phyloP scores from a whole-genome alignment of 2,888 invertebrate genomes.

The Heliothis peltigera region DNA sequence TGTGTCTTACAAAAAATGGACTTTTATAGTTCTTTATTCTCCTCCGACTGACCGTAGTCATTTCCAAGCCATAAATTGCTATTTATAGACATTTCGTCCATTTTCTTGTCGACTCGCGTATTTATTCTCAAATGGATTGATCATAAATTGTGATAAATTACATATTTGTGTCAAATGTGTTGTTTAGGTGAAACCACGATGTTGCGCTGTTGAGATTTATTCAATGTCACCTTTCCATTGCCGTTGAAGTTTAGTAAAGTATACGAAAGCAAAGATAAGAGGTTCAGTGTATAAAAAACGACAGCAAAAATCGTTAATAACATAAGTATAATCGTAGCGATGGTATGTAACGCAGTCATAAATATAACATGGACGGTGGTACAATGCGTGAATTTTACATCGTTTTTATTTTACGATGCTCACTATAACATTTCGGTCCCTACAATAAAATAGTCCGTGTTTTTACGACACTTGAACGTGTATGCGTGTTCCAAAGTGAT shows the following conservation, averaged over 20 bases:
- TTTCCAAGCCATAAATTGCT: conserved; percentile 64
- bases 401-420: conserved; percentile 84
- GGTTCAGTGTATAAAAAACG: conserved; percentile 46
- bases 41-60: conserved; percentile 57
- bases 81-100: conserved; percentile 59
- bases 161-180: conserved; percentile 46
- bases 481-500: conserved; percentile 80
- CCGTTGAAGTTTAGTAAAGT: background rate
- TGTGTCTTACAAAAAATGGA: conserved; percentile 43
- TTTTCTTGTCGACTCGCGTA: conserved; percentile 47
- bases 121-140: conserved; percentile 52
- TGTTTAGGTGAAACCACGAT: conserved; percentile 16
- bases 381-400: conserved; percentile 86
- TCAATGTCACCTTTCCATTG: conserved; percentile 6
- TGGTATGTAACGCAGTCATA: conserved; percentile 69
- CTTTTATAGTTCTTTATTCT: conserved; percentile 66
- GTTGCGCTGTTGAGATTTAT: conserved; percentile 17
- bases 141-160: conserved; percentile 59
- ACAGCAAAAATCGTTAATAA: conserved; percentile 62
- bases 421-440: conserved; percentile 85
- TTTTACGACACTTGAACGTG: conserved; percentile 81
- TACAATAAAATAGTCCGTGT: conserved; percentile 82
- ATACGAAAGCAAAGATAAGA: conserved; percentile 7
- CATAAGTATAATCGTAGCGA: conserved; percentile 67
- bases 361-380: conserved; percentile 75